Evolutionary conservation across 1,140 invertebrate genomes (phyloP).

Genomic region (Glossosoma conforme): DNA sequence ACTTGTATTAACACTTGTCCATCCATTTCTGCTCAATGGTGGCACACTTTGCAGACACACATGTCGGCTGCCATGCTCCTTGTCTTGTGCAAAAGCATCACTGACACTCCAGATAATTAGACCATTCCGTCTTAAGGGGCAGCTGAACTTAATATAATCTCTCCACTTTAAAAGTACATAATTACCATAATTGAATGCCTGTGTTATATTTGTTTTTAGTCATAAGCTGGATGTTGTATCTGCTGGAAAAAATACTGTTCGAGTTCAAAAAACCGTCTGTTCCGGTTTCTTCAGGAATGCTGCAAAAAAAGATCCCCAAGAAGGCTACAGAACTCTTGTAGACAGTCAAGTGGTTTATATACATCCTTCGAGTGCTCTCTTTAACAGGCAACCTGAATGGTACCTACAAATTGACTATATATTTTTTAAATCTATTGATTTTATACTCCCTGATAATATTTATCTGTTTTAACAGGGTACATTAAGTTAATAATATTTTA

Average conservation of each 20-base stretch:
- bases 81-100: too few relatives aligned
- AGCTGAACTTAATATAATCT: too few relatives aligned
- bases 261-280: constrained; percentile 97
- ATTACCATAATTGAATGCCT: too few relatives aligned
- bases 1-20: too few relatives aligned
- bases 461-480: too few relatives aligned
- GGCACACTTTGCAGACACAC: too few relatives aligned
- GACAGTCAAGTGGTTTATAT: constrained; percentile 99
- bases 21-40: too few relatives aligned
- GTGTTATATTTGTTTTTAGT: constrained; percentile 44
- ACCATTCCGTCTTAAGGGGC: too few relatives aligned
- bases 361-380: constrained; percentile 96
- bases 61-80: too few relatives aligned
- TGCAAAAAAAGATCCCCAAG: constrained; percentile 98
- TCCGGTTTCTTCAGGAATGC: constrained; percentile 99
- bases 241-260: constrained; percentile 90
- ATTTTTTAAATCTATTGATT: not conserved
- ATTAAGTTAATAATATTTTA: constrained; percentile 12
- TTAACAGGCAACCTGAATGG: constrained; percentile 98
- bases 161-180: too few relatives aligned
- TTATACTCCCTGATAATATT: too few relatives aligned
- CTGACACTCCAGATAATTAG: too few relatives aligned
- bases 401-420: constrained; percentile 39
- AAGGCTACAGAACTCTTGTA: constrained; percentile 95
- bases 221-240: constrained; percentile 97